Percentiles rank a stretch among this genome's conserved stretches.
phyloP scores from a whole-genome alignment of 2,113 vertebrate species.

The Sula dactylatra region DNA sequence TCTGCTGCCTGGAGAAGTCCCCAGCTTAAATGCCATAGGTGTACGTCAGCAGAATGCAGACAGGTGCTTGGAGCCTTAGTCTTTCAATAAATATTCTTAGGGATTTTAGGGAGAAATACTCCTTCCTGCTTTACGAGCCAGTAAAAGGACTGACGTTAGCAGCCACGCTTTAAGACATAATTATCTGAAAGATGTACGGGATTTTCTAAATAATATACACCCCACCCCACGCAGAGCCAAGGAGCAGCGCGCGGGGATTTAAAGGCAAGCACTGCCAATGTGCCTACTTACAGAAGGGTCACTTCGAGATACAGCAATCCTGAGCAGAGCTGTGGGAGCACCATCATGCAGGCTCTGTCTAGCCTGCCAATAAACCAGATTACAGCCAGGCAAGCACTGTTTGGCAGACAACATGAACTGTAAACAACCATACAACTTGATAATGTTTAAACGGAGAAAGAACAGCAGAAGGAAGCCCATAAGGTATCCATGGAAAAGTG shows the following conservation, averaged over 20 bases:
- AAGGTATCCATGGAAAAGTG: neutral
- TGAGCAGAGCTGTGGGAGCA: neutral
- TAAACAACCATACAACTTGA: neutral
- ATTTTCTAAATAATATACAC: neutral
- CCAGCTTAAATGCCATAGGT: neutral
- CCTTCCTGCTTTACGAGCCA: neutral
- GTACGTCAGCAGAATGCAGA: neutral
- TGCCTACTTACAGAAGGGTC: neutral
- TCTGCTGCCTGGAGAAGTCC: neutral
- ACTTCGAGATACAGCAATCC: neutral
- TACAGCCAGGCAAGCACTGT: neutral
- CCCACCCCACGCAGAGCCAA: neutral
- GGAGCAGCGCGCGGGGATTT: rapidly evolving
- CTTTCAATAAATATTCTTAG: neutral
- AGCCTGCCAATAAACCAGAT: neutral
- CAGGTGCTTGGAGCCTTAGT: neutral
- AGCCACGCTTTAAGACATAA: neutral
- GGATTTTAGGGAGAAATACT: neutral
- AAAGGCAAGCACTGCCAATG: neutral
- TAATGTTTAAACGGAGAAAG: neutral
- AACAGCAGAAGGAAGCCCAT: neutral
- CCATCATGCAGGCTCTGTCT: neutral
- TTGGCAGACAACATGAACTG: neutral
- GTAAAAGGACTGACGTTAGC: neutral
- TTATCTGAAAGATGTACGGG: neutral